Conservation (phyloP, 1,140 invertebrate species). For the Maconellicoccus hirsutus region DNA sequence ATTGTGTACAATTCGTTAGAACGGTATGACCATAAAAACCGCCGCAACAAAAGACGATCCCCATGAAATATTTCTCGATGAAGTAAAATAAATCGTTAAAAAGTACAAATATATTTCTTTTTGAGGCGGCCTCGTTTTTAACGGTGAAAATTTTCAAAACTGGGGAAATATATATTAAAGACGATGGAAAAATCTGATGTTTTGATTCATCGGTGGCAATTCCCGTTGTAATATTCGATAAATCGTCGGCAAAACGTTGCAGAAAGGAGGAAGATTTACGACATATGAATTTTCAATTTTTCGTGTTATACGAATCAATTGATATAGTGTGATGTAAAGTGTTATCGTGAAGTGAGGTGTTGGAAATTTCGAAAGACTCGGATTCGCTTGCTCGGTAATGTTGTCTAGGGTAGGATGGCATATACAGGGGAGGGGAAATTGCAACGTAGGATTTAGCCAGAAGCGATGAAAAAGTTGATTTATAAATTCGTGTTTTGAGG, state of each 20-base stretch:
- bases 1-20: constrained; percentile 5
- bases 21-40: background rate
- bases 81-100: constrained; percentile 5
- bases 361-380: too few relatives aligned
- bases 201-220: constrained; percentile 7
- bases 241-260: background rate
- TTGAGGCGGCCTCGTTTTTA: background rate
- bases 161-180: background rate
- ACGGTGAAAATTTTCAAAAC: background rate
- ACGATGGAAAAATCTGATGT: background rate
- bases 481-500: too few relatives aligned
- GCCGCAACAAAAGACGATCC: background rate
- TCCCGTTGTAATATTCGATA: background rate
- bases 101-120: background rate
- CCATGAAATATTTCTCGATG: background rate
- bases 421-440: too few relatives aligned
- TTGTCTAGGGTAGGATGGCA: too few relatives aligned
- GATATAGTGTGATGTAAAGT: background rate
- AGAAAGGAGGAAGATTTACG: background rate
- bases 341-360: background rate
- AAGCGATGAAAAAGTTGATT: too few relatives aligned
- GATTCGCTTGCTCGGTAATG: too few relatives aligned
- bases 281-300: background rate
- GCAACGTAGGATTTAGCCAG: too few relatives aligned
- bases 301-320: background rate